These are phyloP conservation scores for Nephrotoma guestfalica DNA, from an alignment of 2,888 invertebrate genomes.

Conservation along the genomic window DNA sequence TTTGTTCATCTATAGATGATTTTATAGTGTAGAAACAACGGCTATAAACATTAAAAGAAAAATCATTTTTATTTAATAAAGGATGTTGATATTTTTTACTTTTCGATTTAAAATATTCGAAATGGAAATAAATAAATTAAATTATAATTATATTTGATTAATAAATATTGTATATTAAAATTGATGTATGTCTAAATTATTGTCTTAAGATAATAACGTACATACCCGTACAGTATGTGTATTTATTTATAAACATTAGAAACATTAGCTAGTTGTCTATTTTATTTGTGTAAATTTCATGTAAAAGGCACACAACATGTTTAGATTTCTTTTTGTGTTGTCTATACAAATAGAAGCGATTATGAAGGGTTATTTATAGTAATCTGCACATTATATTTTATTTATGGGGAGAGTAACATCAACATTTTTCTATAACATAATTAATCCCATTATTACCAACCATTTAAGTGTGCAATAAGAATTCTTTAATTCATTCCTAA, in stretches of 20 bases:
- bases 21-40: neutral
- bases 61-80: neutral
- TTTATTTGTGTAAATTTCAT: neutral
- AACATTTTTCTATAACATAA: neutral
- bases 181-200: neutral
- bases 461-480: neutral
- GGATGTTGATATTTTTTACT: neutral
- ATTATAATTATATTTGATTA: neutral
- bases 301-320: neutral
- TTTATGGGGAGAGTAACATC: neutral
- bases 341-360: no score
- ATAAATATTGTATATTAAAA: neutral
- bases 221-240: neutral
- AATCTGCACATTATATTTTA: neutral
- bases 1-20: neutral
- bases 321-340: no score
- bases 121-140: neutral
- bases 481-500: neutral
- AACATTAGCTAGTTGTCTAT: neutral
- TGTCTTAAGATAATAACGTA: neutral
- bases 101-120: neutral
- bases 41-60: neutral
- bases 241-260: neutral
- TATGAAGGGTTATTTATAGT: neutral
- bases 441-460: neutral